Base-by-base conservation (phyloP, 2,888 invertebrate genomes). In the Penaeus monodon region DNA sequence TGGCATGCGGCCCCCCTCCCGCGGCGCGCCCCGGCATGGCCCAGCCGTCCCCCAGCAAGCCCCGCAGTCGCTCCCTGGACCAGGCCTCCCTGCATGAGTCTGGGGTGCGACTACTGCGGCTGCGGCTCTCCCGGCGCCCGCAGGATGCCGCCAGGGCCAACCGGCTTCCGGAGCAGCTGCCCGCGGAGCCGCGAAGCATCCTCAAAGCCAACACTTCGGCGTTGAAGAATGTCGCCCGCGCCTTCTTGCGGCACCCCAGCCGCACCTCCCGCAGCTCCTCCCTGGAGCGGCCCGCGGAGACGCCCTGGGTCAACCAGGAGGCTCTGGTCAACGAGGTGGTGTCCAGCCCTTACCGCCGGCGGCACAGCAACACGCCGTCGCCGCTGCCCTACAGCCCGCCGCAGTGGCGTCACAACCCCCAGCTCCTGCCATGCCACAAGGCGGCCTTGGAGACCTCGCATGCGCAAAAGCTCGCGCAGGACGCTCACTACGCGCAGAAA, bases 61-160 rank as follows among this genome's bases (percentile, higher is more conserved):
- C 85, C 38, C 74, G 85, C 27, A 85, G 85, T 22, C 81, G 81
- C 14, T 85, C 85, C 63, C 76, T 85, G 66, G 85, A 85, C 85
- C 65, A 66, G 49, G 85, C 73, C 33, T 76, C 85, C 1, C 76
- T 85, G 49, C 81, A 81, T 33, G 85, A 85, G 44, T 85, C 85
- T 7, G 85, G 85, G 65, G 80, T 85, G 65, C 74, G 85, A 33
- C 81, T 85, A 44, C 76, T 85, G 66, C 81, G 85, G 76, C 68
- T 85, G 76, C 74, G 85, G 81, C 12, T 85, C 20, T 63, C 64
- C 20, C 80, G 85, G 49, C 74, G 83, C 14, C 22, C 29, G 20
- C 66, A 33, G 2, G 84, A 77, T 20, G 65, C 38, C 24, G 65
- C 81, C 49, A 76, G 70, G 38, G 64, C 76, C 4, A 44, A 33